phyloP scores from a whole-genome alignment of 30 jellyfish, hydroid and myxozoan genomes.

The Pelagia noctiluca region DNA sequence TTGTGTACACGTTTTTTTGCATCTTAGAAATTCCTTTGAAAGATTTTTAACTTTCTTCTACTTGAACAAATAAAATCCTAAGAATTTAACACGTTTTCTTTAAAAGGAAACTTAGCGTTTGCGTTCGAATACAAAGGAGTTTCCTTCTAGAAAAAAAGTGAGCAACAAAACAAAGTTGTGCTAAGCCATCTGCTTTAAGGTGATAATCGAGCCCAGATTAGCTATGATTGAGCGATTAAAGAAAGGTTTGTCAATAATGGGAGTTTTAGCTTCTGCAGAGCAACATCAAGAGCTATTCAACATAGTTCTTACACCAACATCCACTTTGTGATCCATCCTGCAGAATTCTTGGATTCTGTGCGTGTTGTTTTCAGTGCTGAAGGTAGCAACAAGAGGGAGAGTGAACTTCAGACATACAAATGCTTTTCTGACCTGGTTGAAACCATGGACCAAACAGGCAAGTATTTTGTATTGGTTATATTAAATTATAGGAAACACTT shows the following conservation, averaged over 20 bases:
- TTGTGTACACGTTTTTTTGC: too few relatives aligned
- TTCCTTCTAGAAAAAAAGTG: neutral
- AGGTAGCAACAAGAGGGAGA: slow-evolving; percentile 15
- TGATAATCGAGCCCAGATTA: slow-evolving; percentile 7
- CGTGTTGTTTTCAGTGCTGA: slow-evolving; percentile 8
- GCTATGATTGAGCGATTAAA: slow-evolving; percentile 11
- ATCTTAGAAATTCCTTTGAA: too few relatives aligned
- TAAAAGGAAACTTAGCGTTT: too few relatives aligned
- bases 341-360: slow-evolving; percentile 11
- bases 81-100: too few relatives aligned
- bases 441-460: too few relatives aligned
- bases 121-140: too few relatives aligned
- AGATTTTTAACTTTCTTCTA: too few relatives aligned
- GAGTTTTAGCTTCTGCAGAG: slow-evolving; percentile 11
- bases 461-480: too few relatives aligned
- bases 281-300: slow-evolving; percentile 7
- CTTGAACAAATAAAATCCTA: too few relatives aligned
- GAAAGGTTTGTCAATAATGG: slow-evolving; percentile 3
- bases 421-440: neutral
- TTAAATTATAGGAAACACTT: too few relatives aligned
- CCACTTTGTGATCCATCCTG: neutral
- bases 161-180: neutral
- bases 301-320: slow-evolving; percentile 7
- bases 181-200: slow-evolving; percentile 13
- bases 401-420: slow-evolving; percentile 10